Evolutionary conservation across 2,113 vertebrate genomes (phyloP), one percentile per base, ranked within the genome.

Genomic region (Misgurnus mizolepis): DNA sequence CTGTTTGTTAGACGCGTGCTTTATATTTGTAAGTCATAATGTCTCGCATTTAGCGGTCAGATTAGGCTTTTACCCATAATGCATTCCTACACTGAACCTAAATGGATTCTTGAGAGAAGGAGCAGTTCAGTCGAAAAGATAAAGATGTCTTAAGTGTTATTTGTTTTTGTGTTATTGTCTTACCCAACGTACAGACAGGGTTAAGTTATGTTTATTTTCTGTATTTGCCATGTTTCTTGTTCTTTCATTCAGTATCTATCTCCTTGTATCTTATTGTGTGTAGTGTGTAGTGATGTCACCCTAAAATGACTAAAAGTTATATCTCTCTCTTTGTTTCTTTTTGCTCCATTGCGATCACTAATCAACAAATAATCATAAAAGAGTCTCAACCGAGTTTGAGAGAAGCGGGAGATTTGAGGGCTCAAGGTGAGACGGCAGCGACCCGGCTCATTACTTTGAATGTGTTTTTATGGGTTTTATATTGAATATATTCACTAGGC

Each of bases 361-460:
- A 95, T 60, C 74, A 4, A 66, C 49, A 77, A 77, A 66, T 53
- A 41, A n/a, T 49, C 41, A 86, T 85, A 92, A 80, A 41, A 85
- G 97, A 95, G 95, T 98, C 93, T 97, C 97, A 86, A 95, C 95
- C 91, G 96, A 98, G 92, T 95, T 96, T 97, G 97, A 99, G 92
- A 95, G 96, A 96, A 98, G 96, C 95, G 95, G 96, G 95, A 95
- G 97, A 97, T 96, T 94, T 96, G 96, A 98, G 96, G 96, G 97
- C 93, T 98, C 97, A 94, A 99, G 97, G 97, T 99, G 97, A 99
- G 97, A 93, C 90, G 72, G 88, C 9, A 22, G 53, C 6, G 61
- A 65, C 45, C n/a, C 50, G n/a, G 58, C 62, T 76, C 8, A 70
- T 66, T n/a, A 17, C 39, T 62, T 40, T 68, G 5, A 22, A 56